Conservation (phyloP, 2,797 vertebrate genomes). For the Phylloscopus collybita region DNA sequence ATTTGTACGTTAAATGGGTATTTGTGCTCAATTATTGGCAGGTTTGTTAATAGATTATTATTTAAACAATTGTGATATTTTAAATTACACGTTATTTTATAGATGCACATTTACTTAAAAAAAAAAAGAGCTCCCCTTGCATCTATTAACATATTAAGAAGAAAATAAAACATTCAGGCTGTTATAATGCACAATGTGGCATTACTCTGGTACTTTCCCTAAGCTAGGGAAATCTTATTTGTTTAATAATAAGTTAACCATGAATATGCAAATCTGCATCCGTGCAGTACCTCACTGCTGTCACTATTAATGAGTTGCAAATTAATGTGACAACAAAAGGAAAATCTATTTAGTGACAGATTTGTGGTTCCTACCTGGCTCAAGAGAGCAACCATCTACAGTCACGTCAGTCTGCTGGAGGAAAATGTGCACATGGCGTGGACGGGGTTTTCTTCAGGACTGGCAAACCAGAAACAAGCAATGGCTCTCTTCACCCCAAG, state of each 20-base stretch:
- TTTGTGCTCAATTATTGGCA: slow-evolving; percentile 76
- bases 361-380: slow-evolving; percentile 75
- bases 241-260: slow-evolving; percentile 83
- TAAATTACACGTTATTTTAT: slow-evolving; percentile 73
- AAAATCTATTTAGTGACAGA: slow-evolving; percentile 81
- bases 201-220: slow-evolving; percentile 77
- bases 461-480: neutral
- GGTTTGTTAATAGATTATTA: slow-evolving; percentile 75
- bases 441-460: neutral
- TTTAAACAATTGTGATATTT: slow-evolving; percentile 77
- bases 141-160: slow-evolving; percentile 81
- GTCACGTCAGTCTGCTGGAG: slow-evolving; percentile 3
- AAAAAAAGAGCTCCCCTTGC: slow-evolving; percentile 57
- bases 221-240: slow-evolving; percentile 83
- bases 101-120: slow-evolving; percentile 72
- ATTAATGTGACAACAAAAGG: slow-evolving; percentile 84
- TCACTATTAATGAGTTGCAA: slow-evolving; percentile 85
- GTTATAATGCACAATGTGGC: slow-evolving; percentile 78
- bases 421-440: neutral
- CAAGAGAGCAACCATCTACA: slow-evolving; percentile 52
- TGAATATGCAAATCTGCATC: slow-evolving; percentile 83
- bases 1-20: slow-evolving; percentile 72
- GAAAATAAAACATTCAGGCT: slow-evolving; percentile 77
- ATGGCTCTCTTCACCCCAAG: neutral
- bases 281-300: slow-evolving; percentile 79